Evolutionary conservation across 2,888 invertebrate species (phyloP).

Genomic region (Nephrocerus scutellatus): DNA sequence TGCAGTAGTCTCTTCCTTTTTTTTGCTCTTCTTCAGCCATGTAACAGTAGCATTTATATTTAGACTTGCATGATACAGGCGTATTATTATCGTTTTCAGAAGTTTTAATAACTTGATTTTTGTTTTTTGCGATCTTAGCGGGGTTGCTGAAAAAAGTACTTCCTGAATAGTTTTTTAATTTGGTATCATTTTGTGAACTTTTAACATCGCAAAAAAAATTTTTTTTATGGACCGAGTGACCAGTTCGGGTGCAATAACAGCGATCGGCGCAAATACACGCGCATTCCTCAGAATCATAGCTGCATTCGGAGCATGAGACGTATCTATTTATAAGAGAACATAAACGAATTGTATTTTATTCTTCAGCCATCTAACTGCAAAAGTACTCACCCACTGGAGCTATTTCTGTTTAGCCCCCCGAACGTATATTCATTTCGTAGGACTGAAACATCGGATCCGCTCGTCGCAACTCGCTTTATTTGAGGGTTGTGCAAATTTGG

Average conservation of each 20-base stretch:
- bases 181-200: too few relatives aligned
- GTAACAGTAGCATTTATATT: slow-evolving; percentile 60
- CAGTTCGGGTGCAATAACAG: slow-evolving; percentile 74
- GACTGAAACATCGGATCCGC: slow-evolving; percentile 59
- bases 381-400: slow-evolving; percentile 53
- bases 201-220: too few relatives aligned
- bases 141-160: too few relatives aligned
- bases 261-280: slow-evolving; percentile 69
- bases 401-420: slow-evolving; percentile 57
- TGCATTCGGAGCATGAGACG: slow-evolving; percentile 82
- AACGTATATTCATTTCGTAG: slow-evolving; percentile 53
- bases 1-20: slow-evolving; percentile 56
- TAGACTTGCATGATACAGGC: slow-evolving; percentile 46
- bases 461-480: slow-evolving; percentile 55
- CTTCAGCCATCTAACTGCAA: slow-evolving; percentile 9
- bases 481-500: slow-evolving; percentile 44
- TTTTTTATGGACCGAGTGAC: too few relatives aligned
- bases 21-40: slow-evolving; percentile 48
- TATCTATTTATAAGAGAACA: slow-evolving; percentile 52
- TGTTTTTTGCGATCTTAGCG: slow-evolving; percentile 11
- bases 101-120: slow-evolving; percentile 1
- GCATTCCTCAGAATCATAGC: slow-evolving; percentile 77
- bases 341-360: neutral
- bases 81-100: slow-evolving; percentile 2
- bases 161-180: slow-evolving; percentile 14